Base-by-base conservation (phyloP, 2,113 vertebrate genomes). In the Cyanoliseus patagonus region DNA sequence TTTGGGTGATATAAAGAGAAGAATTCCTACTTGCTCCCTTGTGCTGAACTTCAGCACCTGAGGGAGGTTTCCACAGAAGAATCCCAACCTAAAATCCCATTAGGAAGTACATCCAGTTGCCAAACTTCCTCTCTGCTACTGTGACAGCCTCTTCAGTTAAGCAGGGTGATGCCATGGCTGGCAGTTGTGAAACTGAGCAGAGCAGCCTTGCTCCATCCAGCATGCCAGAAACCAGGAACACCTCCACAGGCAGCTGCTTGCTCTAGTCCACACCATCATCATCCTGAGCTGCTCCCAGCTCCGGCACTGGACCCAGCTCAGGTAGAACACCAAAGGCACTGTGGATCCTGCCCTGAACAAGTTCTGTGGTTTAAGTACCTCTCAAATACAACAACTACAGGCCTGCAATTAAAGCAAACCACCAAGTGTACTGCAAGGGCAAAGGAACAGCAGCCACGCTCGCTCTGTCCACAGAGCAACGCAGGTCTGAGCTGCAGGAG, bases 361-460 rank as follows among this genome's bases (percentile, higher is more conserved):
- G 74, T 31, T 23, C 70, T 69, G 83, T 55, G 39, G 44, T 89
- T 95, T 82, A 72, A 94, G 82, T 6, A 82, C 44, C 35, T 96
- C 64, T 59, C 30, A 91, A 79, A 82, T 28, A 61, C 52, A 94
- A 82, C 28, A 74, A 41, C 37, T 63, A 37, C 9, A 19, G 44
- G 81, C 22, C 52, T 82, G 66, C 57, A 91, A 64, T 66, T 64
- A 82, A 72, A 86, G 41, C 39, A 12, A 81, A 62, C n/a, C 37
- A 84, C 39, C 19, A 76, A 82, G 47, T 1, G 63, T 3, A 51
- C 55, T 68, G 80, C 51, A n/a, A 77, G 57, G 79, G 35, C 30
- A 52, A 35, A 31, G 51, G 53, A 90, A 70, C 64, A 63, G 1
- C 52, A 88, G 35, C 67, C 75, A 88, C 8, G 1, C 39, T 37